Evolutionary conservation across 2,888 invertebrate genomes (phyloP).

Genomic region (Nemoura dubitans): DNA sequence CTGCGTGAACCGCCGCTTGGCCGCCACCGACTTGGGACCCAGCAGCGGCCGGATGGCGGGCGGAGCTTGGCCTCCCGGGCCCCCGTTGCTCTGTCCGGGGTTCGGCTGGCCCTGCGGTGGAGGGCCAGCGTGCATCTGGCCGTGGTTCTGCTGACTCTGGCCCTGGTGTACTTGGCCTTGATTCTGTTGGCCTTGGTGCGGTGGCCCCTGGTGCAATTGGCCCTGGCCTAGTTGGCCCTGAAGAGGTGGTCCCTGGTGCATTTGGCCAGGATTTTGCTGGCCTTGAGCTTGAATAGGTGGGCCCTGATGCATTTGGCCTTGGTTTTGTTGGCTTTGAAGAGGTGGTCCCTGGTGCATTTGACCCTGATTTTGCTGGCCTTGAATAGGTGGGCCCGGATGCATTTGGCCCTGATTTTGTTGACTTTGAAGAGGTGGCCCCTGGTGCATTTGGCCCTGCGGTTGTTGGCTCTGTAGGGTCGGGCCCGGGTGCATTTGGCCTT

Average conservation of each 20-base stretch:
- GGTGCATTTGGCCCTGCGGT: no score
- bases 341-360: constrained; percentile 18
- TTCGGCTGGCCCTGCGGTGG: neutral
- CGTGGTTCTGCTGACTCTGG: neutral
- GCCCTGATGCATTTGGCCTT: neutral
- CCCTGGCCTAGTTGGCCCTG: neutral
- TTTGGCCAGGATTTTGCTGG: no score
- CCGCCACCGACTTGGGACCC: constrained; percentile 36
- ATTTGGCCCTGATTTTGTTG: constrained; percentile 8
- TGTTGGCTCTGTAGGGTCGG: neutral
- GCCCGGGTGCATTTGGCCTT: constrained; percentile 18
- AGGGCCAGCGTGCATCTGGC: neutral
- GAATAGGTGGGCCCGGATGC: neutral
- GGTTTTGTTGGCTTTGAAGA: neutral
- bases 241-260: neutral
- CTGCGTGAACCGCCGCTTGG: constrained; percentile 49
- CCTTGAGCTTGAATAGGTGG: no score
- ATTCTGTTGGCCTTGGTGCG: neutral
- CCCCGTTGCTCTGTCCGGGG: constrained; percentile 25
- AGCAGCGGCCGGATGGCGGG: constrained; percentile 25
- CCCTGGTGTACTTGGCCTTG: constrained; percentile 9
- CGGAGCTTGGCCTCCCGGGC: constrained; percentile 33
- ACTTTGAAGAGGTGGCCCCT: no score
- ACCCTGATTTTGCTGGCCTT: neutral
- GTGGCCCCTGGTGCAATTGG: neutral